Evolutionary conservation across 1,140 invertebrate genomes (phyloP).

Genomic region (Lordiphosa collinella): DNA sequence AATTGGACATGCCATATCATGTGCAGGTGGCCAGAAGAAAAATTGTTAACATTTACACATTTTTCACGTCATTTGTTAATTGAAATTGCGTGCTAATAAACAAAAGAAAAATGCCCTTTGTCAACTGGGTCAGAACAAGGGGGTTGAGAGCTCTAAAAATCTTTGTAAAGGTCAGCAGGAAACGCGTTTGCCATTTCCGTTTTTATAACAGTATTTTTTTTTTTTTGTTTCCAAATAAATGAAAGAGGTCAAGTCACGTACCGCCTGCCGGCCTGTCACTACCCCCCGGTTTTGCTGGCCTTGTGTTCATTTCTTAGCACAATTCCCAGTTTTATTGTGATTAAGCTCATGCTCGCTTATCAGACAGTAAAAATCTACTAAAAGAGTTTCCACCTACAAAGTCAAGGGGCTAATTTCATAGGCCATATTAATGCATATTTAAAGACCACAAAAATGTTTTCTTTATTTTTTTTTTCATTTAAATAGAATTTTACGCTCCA

Average conservation of each 20-base stretch:
- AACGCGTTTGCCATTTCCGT: slow-evolving; percentile 50
- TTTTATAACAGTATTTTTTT: slow-evolving; percentile 40
- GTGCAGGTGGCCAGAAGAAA: slow-evolving; percentile 16
- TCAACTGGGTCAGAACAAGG: not conserved
- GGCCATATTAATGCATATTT: too few relatives aligned
- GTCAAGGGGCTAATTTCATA: too few relatives aligned
- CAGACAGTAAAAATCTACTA: not conserved
- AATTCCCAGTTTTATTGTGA: not conserved
- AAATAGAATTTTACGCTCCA: too few relatives aligned
- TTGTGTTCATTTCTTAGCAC: slow-evolving; percentile 6
- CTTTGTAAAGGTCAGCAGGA: slow-evolving; percentile 38
- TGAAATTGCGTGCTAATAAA: slow-evolving; percentile 46
- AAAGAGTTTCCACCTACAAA: not conserved
- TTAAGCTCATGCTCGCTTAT: too few relatives aligned
- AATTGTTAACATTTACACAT: slow-evolving; percentile 1
- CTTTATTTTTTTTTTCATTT: too few relatives aligned
- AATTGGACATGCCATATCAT: slow-evolving; percentile 17
- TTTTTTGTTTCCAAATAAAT: slow-evolving; percentile 32
- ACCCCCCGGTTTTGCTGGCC: not conserved
- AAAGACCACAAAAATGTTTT: too few relatives aligned
- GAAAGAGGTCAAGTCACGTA: slow-evolving; percentile 8
- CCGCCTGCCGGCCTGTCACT: not conserved
- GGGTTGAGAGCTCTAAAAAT: slow-evolving; percentile 1
- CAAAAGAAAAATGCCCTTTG: slow-evolving; percentile 24
- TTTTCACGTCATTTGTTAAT: slow-evolving; percentile 23